Base-by-base conservation (phyloP, 2,113 vertebrate genomes). In the Maccullochella peelii region DNA sequence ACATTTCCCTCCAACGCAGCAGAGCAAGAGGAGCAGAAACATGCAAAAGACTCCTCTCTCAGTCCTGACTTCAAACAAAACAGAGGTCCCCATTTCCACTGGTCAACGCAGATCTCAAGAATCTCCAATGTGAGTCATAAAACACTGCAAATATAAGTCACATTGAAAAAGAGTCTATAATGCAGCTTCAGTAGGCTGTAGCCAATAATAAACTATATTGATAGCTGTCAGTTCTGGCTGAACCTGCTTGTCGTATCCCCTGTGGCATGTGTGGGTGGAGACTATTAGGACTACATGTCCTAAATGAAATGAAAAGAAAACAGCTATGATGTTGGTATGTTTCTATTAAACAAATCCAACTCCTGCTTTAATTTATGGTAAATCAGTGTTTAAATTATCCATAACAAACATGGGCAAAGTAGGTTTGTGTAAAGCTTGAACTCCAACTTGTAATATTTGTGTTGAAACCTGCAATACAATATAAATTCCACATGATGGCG, bases 181-280 rank as follows among this genome's bases (percentile, higher is more conserved):
- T 57, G 23, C 21, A n/a, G 15, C n/a, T 65, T 62, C 36, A 74
- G 14, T 4, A 3, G 38, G 9, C 3, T 44, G 47, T 0, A 21
- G 27, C 25, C 33, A 57, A n/a, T 5, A 72, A 74, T 49, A 62
- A 57, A 38, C 4, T 15, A 25, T 1, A 47, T 27, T n/a, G 38
- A 27, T 4, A 67, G 8, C 0, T 30, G 16, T 27, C 11, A 76
- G 6, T 25, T 77, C 69, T 82, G 47, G 82, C 86, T 70, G 10
- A 88, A 92, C 88, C 92, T 91, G 92, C 86, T 91, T 65, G 61
- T 72, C 73, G 42, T 38, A 2, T 25, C 59, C 61, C 42, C 47
- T 36, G 0, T 5, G 11, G 14, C 42, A 14, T 44, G n/a, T 21
- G 81, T 73, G 88, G 89, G 92, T 66, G 90, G 83, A 82, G 80